Evolutionary conservation across 2,888 invertebrate species (phyloP).

Genomic region (Chrysotoxum bicinctum): DNA sequence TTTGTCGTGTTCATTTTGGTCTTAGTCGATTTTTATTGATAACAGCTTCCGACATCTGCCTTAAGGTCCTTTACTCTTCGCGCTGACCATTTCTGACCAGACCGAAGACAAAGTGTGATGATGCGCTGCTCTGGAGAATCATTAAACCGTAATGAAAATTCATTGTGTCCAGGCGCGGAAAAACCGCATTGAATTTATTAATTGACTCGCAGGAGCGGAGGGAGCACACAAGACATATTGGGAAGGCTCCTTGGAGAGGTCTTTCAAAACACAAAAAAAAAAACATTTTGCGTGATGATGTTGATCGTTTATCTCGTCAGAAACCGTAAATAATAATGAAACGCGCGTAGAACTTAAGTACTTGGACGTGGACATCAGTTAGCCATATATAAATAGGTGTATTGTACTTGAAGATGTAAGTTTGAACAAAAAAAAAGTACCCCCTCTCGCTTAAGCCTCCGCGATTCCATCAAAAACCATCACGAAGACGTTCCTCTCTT

Average conservation of each 20-base stretch:
- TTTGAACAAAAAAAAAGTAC: neutral
- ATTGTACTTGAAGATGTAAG: neutral
- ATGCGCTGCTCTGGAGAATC: conserved; percentile 48
- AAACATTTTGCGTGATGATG: conserved; percentile 51
- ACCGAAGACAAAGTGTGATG: conserved; percentile 56
- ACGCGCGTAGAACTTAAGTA: conserved; percentile 67
- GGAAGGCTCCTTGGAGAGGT: neutral
- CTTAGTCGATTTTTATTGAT: conserved; percentile 51
- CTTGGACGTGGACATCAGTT: conserved; percentile 59
- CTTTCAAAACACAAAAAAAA: neutral
- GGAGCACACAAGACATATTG: conserved; percentile 17
- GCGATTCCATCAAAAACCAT: conserved; percentile 60
- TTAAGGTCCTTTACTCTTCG: neutral
- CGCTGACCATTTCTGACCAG: conserved; percentile 1
- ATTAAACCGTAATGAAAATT: conserved; percentile 70
- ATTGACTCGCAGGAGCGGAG: conserved; percentile 46
- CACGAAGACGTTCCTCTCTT: conserved; percentile 35
- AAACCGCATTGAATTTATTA: conserved; percentile 68
- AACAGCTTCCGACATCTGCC: conserved; percentile 63
- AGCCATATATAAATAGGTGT: conserved; percentile 18
- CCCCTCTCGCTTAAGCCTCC: neutral
- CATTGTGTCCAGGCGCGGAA: conserved; percentile 62
- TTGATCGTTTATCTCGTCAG: conserved; percentile 63
- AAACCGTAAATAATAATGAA: conserved; percentile 69
- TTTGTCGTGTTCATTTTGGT: conserved; percentile 10